Conservation (phyloP, 2,888 invertebrate species). For the Nomada fucata region DNA sequence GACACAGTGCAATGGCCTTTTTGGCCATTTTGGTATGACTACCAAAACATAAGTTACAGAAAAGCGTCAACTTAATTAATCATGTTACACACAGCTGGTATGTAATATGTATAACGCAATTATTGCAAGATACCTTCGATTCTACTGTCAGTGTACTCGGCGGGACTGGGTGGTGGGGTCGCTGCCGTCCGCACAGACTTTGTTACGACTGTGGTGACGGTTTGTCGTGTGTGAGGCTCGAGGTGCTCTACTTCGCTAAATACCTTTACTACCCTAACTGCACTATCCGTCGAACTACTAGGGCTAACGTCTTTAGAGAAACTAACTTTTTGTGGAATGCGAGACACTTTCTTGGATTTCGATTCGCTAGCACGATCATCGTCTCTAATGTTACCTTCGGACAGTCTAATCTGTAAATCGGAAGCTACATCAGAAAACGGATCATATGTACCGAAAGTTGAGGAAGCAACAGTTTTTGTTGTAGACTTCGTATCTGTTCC, state of each 20-base stretch:
- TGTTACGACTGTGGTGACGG: conserved; percentile 84
- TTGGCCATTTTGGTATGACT: conserved; percentile 63
- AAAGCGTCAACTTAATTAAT: conserved; percentile 83
- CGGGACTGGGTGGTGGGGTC: conserved; percentile 84
- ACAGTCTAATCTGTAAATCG: conserved; percentile 20
- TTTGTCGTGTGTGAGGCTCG: conserved; percentile 82
- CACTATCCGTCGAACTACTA: conserved; percentile 55
- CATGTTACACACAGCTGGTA: conserved; percentile 84
- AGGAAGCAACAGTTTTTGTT: background rate
- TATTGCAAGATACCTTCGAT: conserved; percentile 84
- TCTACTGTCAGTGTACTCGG: conserved; percentile 84
- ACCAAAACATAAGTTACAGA: conserved; percentile 81
- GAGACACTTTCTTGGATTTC: conserved; percentile 71
- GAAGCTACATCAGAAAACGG: conserved; percentile 1
- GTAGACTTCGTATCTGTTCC: background rate
- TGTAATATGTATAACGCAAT: conserved; percentile 83
- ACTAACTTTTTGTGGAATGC: conserved; percentile 79
- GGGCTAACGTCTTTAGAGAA: conserved; percentile 63
- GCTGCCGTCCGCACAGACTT: conserved; percentile 84
- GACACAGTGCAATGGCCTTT: conserved; percentile 77
- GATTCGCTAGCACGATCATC: conserved; percentile 28
- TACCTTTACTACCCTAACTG: conserved; percentile 72
- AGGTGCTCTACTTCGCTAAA: conserved; percentile 81
- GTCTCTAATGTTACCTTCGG: conserved; percentile 11
- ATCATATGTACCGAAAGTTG: background rate